Conservation (phyloP, 1,140 invertebrate species). For the Ctenoplectra terminalis region DNA sequence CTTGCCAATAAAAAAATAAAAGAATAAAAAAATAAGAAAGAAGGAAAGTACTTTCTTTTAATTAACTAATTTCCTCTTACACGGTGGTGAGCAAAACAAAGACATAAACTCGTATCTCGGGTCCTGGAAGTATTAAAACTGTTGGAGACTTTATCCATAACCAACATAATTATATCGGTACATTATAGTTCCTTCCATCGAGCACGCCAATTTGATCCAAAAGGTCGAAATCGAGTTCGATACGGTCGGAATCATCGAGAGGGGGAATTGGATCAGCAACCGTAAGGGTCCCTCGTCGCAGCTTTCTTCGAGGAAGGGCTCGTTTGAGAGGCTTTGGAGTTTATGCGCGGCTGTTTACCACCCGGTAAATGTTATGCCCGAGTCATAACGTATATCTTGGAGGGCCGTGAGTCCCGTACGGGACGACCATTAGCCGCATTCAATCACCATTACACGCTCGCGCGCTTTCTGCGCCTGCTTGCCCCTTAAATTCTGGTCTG, state of each 20-base stretch:
- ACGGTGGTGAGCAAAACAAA: too few species aligned
- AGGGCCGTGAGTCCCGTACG: conserved; percentile 57
- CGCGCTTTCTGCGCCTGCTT: conserved; percentile 62
- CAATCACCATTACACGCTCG: conserved; percentile 71
- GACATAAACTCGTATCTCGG: too few species aligned
- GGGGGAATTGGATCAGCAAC: conserved; percentile 6
- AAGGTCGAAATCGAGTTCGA: neutral
- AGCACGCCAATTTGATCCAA: neutral
- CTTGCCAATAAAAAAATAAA: too few species aligned
- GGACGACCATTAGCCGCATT: conserved; percentile 69
- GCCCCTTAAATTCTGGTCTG: conserved; percentile 58
- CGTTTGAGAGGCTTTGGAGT: conserved; percentile 27
- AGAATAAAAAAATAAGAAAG: too few species aligned
- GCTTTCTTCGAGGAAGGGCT: neutral
- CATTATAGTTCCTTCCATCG: neutral
- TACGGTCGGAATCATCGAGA: neutral
- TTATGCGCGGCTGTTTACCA: conserved; percentile 61
- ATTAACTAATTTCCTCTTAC: too few species aligned
- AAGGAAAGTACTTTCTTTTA: too few species aligned
- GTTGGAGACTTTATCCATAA: neutral
- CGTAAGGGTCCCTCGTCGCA: neutral
- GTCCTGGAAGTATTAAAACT: too few species aligned
- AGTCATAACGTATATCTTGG: conserved; percentile 66
- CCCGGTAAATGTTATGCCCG: conserved; percentile 65
- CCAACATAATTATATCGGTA: neutral